Base-by-base conservation (phyloP, 92 coral and sea anemone genomes). In the Porites lobata region DNA sequence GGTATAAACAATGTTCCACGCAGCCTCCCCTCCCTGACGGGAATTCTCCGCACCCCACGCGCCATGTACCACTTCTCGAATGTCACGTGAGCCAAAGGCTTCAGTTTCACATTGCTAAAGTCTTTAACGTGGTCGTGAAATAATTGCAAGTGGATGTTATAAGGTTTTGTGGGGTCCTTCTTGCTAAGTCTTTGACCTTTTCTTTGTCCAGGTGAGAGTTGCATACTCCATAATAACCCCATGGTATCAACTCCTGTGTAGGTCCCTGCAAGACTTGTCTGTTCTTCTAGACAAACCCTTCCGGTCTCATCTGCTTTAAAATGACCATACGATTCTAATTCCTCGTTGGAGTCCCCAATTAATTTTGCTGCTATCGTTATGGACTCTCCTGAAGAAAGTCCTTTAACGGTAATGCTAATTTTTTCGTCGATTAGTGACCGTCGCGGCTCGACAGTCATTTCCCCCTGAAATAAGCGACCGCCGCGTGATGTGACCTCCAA, bases 201-300 rank as follows among this genome's bases (percentile, higher is more conserved):
- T 67, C 59, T 69, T 47, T 83, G 79, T 43, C 82, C 82, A 10
- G 68, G 76, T 51, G 81, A 61, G 20, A 73, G 89, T 21, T 89
- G 52, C 92, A 89, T 89, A 67, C 89, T 83, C 92, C 92, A 89
- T 63, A 89, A 51, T 24, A 89, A 12, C 8, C 92, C 92, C 92
- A 84, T 89, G 18, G 61, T 18, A 13, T 84, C 88, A 13, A 75
- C 56, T 5, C 88, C 88, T 9, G 74, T 58, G 81, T 84, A 84
- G 3, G 88, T 62, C 9, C 88, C 88, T 1, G 24, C 52, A 14
- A 72, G 29, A 47, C 68, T 61, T 8, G 22, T 21, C 21, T 63
- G 50, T 20, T 73, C 52, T 50, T 72, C 65, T 15, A 62, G 38
- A 72, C 63, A 63, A 62, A 84, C 74, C 8, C 15, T 73, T 24